phyloP scores from a whole-genome alignment of 2,113 vertebrate species.

The Mirounga angustirostris region DNA sequence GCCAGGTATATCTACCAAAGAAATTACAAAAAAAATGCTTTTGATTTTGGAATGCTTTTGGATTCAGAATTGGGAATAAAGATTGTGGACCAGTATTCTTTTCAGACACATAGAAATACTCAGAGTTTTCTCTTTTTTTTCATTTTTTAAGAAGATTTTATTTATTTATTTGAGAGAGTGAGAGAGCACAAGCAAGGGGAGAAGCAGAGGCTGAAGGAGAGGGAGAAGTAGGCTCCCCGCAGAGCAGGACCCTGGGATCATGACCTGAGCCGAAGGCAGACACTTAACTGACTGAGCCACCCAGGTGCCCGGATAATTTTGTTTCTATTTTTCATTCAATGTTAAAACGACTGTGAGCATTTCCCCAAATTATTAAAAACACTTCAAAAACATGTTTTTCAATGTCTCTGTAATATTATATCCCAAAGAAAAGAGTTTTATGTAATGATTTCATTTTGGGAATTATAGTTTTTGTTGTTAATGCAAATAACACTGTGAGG shows the following conservation, averaged over 20 bases:
- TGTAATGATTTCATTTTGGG: slow-evolving; percentile 29
- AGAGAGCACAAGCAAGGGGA: neutral
- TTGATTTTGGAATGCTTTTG: neutral
- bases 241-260: neutral
- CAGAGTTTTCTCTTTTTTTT: neutral
- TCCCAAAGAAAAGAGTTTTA: neutral
- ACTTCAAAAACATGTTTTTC: slow-evolving; percentile 11
- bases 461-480: neutral
- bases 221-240: neutral
- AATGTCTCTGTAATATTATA: neutral
- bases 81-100: neutral
- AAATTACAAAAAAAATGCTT: neutral
- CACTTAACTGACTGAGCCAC: neutral
- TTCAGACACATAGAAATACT: slow-evolving; percentile 3
- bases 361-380: slow-evolving; percentile 27
- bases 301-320: neutral
- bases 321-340: slow-evolving; percentile 38
- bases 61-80: slow-evolving; percentile 39
- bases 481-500: neutral
- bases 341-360: neutral
- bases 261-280: neutral
- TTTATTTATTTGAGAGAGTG: neutral
- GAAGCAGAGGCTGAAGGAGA: no score
- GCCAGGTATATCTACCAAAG: neutral
- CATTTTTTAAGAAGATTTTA: neutral